Evolutionary conservation across 53 echinoderm and acorn worm genomes (phyloP).

Genomic region (Henricia sp.): DNA sequence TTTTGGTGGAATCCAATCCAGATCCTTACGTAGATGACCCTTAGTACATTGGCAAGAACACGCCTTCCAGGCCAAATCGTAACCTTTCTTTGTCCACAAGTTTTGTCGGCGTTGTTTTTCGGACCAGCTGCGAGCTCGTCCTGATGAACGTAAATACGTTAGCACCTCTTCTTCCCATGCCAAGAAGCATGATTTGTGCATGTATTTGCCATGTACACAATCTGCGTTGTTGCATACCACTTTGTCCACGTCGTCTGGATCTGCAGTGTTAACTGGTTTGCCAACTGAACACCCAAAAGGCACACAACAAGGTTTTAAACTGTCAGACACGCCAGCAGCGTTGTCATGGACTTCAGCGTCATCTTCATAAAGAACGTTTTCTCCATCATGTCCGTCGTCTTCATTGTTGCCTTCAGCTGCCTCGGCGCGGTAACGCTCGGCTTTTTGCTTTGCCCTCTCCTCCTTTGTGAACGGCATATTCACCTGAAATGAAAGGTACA

Average conservation of each 20-base stretch:
- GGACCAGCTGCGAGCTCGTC: slow-evolving; percentile 96
- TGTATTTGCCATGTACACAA: slow-evolving; percentile 78
- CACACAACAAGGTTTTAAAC: slow-evolving; percentile 84
- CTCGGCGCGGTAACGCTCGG: slow-evolving; percentile 92
- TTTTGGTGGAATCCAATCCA: slow-evolving; percentile 96
- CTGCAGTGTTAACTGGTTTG: slow-evolving; percentile 77
- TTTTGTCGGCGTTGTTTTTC: slow-evolving; percentile 99
- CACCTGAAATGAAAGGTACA: slow-evolving; percentile 1
- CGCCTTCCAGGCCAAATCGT: slow-evolving; percentile 99
- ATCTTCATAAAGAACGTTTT: slow-evolving; percentile 60
- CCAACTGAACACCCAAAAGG: slow-evolving; percentile 84
- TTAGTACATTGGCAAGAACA: slow-evolving; percentile 96
- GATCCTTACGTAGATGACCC: slow-evolving; percentile 97
- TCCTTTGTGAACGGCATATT: slow-evolving; percentile 95
- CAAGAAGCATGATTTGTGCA: slow-evolving; percentile 95
- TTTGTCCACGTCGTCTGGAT: slow-evolving; percentile 90
- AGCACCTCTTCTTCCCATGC: slow-evolving; percentile 95
- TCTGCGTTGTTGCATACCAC: slow-evolving; percentile 98
- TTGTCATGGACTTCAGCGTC: slow-evolving; percentile 69
- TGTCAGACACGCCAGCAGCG: slow-evolving; percentile 60
- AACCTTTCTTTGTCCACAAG: slow-evolving; percentile 99
- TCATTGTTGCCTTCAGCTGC: slow-evolving; percentile 71
- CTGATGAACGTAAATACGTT: slow-evolving; percentile 93
- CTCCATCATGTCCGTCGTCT: too few relatives aligned
- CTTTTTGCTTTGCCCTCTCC: slow-evolving; percentile 82